phyloP scores from a whole-genome alignment of 2,888 invertebrate genomes.

The Nemotelus pantherinus region DNA sequence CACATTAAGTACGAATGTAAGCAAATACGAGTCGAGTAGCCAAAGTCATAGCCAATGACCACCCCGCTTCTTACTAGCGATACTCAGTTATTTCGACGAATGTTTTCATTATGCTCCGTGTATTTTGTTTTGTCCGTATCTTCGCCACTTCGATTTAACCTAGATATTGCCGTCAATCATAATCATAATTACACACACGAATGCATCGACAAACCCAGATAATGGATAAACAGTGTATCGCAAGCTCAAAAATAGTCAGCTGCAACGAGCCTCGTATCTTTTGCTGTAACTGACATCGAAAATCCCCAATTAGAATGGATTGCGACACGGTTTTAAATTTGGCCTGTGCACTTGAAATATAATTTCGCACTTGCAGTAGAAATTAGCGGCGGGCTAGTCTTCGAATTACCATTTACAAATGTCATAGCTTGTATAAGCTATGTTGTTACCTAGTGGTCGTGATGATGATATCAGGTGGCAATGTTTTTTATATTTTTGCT shows the following conservation, averaged over 20 bases:
- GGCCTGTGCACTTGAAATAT: slow-evolving; percentile 21
- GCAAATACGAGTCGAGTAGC: no score
- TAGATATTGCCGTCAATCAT: not conserved
- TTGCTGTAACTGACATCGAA: not conserved
- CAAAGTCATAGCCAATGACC: no score
- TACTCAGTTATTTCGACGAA: no score
- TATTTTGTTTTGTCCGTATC: not conserved
- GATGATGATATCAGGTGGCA: no score
- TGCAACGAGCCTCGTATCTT: not conserved
- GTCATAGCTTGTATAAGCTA: no score
- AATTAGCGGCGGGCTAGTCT: not conserved
- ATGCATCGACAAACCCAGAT: not conserved
- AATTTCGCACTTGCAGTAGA: slow-evolving; percentile 1
- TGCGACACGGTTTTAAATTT: slow-evolving; percentile 21
- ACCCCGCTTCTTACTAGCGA: no score
- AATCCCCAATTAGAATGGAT: not conserved
- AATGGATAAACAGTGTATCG: not conserved
- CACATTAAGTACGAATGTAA: no score
- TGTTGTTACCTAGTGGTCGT: no score
- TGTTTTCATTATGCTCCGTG: not conserved
- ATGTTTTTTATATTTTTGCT: no score
- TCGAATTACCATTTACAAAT: no score
- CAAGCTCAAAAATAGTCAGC: not conserved
- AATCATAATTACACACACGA: not conserved
- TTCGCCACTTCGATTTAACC: not conserved